Conservation (phyloP, 2,888 invertebrate genomes). For the Parnassius mnemosyne region DNA sequence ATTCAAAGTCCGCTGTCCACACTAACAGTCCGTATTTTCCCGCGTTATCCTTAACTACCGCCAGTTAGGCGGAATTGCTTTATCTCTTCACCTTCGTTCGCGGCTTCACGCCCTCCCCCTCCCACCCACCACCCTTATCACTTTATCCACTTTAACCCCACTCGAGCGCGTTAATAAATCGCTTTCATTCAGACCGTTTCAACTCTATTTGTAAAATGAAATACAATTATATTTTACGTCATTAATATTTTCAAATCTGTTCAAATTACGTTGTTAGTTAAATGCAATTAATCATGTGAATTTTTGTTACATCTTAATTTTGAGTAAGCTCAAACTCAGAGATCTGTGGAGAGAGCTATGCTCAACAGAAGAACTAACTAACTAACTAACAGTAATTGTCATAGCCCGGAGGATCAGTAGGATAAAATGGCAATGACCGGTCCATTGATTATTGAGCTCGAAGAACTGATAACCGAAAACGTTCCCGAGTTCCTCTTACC, state of each 20-base stretch:
- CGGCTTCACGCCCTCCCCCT: conserved; percentile 35
- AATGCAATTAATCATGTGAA: too few species aligned
- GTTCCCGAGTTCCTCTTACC: too few species aligned
- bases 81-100: conserved; percentile 57
- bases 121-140: conserved; percentile 24
- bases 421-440: too few species aligned
- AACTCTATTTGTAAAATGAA: conserved; percentile 18
- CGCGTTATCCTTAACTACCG: conserved; percentile 53
- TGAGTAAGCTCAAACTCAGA: too few species aligned
- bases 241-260: conserved; percentile 2
- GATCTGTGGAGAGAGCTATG: too few species aligned
- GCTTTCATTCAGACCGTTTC: conserved; percentile 20
- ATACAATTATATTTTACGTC: conserved; percentile 13
- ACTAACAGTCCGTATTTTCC: conserved; percentile 47
- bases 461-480: too few species aligned
- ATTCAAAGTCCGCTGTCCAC: conserved; percentile 31
- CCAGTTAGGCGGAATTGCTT: conserved; percentile 60
- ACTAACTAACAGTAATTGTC: too few species aligned
- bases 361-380: too few species aligned
- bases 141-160: conserved; percentile 24
- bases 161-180: conserved; percentile 26
- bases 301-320: too few species aligned
- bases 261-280: too few species aligned
- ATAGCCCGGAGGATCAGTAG: too few species aligned
- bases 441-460: too few species aligned